Base-by-base conservation (phyloP, 2,113 vertebrate species). In the Leucopternis melanops region DNA sequence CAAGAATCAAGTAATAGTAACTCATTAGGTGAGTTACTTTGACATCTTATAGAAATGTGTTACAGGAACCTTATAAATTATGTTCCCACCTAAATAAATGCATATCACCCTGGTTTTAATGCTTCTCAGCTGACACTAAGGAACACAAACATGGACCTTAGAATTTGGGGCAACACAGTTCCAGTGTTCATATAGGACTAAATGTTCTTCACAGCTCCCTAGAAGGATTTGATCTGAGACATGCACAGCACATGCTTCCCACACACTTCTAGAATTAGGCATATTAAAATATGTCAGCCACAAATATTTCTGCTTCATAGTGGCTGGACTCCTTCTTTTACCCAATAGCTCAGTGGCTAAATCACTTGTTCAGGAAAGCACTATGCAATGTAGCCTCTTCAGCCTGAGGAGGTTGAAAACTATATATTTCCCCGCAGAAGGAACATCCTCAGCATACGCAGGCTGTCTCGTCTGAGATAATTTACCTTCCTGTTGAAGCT, bases 201-300 rank as follows among this genome's bases (percentile, higher is more conserved):
- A 58, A 54, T 38, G 27, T 31, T 79, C 32, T 63, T 88, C 52
- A 36, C 29, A 63, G 47, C 8, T 72, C 16, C 49, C 29, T 52
- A 26, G 62, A 88, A 79, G 34, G 29, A 80, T 47, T 65, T 82
- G 32, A 59, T 59, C 31, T 21, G 6, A 86, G 14, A 19, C 13
- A 62, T 9, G 7, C 19, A 83, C 25, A 83, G 22, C 2, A 2
- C 6, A 21, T 0, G 0, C 36, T 78, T 42, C 29, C 40, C 27
- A 49, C 22, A 54, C 19, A 31, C 7, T 66, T 79, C 27, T 62
- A 66, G 42, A 82, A 73, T 44, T 22, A 58, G 20, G 10, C 55
- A 81, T 92, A 83, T 80, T 42, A 36, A 73, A 94, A 80, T 40
- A 47, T 23, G 57, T 47, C 11, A 70, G 31, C 16, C 55, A 79